A percentile compares a stretch with the other conserved stretches of the same genome.
phyloP scores from a whole-genome alignment of 1,140 invertebrate genomes.

The Aphelinus atriplicis region DNA sequence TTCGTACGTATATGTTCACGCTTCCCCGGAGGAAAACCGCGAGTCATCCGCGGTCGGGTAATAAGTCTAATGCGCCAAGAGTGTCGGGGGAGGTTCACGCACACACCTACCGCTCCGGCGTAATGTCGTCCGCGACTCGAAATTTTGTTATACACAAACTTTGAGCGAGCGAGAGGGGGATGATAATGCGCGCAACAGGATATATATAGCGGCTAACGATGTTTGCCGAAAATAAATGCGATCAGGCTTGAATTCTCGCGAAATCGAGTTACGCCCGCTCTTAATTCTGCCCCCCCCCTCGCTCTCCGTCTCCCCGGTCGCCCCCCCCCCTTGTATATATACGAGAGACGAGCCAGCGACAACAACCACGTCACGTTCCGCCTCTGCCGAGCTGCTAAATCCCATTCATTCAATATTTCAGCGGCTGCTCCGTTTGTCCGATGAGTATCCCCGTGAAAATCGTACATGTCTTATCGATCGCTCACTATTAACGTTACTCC shows the following conservation, averaged over 20 bases:
- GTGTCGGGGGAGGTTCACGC: slow-evolving; percentile 8
- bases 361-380: too few relatives aligned
- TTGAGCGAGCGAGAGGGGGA: slow-evolving; percentile 4
- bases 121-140: slow-evolving; percentile 8
- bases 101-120: not conserved
- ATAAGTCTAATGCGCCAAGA: slow-evolving; percentile 26
- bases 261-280: not conserved
- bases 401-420: too few relatives aligned
- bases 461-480: too few relatives aligned
- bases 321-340: too few relatives aligned
- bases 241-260: slow-evolving; percentile 16
- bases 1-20: too few relatives aligned
- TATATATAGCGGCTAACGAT: not conserved
- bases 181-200: not conserved
- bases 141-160: slow-evolving; percentile 22
- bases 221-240: slow-evolving; percentile 16
- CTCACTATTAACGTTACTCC: too few relatives aligned
- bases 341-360: too few relatives aligned
- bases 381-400: too few relatives aligned
- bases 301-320: too few relatives aligned
- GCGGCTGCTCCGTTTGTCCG: too few relatives aligned
- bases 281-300: not conserved
- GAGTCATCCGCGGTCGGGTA: not conserved
- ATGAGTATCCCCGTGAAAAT: too few relatives aligned
- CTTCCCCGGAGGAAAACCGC: too few relatives aligned